Percentiles rank a stretch among this genome's conserved stretches.
phyloP scores from a whole-genome alignment of 1,140 invertebrate species.

The Prorops nasuta region DNA sequence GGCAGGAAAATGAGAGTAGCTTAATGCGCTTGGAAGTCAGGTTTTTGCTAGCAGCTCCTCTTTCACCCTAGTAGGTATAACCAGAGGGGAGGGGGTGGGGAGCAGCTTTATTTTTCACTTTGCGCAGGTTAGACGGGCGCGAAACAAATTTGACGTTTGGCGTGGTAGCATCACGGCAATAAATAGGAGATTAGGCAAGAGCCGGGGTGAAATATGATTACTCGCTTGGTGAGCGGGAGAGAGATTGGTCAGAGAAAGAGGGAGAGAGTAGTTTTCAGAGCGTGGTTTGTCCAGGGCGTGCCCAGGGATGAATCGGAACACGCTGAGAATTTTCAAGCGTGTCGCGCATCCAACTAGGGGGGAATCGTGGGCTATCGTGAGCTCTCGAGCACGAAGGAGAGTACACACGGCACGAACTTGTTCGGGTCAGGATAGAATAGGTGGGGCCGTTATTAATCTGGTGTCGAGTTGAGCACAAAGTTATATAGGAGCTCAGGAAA shows the following conservation, averaged over 20 bases:
- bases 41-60: too few species aligned
- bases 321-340: constrained; percentile 41
- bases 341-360: constrained; percentile 31
- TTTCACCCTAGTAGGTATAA: too few species aligned
- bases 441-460: constrained; percentile 57
- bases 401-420: constrained; percentile 48
- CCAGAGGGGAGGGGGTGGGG: too few species aligned
- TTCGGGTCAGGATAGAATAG: constrained; percentile 48
- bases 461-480: constrained; percentile 59
- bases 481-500: constrained; percentile 60
- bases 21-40: too few species aligned
- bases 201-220: constrained; percentile 36
- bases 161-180: too few species aligned
- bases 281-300: constrained; percentile 26
- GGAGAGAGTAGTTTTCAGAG: constrained; percentile 37
- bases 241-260: constrained; percentile 35
- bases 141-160: too few species aligned
- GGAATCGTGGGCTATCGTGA: constrained; percentile 13
- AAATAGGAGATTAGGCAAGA: constrained; percentile 28
- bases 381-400: constrained; percentile 27
- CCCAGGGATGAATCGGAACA: constrained; percentile 32
- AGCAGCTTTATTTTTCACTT: too few species aligned
- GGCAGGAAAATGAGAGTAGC: too few species aligned
- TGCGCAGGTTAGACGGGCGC: too few species aligned
- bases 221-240: constrained; percentile 28